These are phyloP conservation scores for Palloptera scutellata DNA, from an alignment of 2,888 invertebrate species.

Conservation along the genomic window DNA sequence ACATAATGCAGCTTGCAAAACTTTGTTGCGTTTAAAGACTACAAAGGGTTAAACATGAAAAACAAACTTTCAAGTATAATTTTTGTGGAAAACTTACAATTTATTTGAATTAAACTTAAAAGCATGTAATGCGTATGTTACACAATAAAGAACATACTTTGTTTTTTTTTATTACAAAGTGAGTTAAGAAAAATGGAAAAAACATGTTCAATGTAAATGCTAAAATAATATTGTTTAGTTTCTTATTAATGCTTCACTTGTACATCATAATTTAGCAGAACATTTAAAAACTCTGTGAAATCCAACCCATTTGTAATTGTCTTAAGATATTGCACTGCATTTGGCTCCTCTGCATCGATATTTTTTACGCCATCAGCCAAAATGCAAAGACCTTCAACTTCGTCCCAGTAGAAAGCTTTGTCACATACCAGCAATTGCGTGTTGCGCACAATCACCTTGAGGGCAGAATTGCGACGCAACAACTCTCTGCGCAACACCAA, in stretches of 20 bases:
- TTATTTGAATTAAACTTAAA: not conserved
- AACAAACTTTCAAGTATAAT: not conserved
- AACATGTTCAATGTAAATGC: no score
- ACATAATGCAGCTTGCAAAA: conserved; percentile 79
- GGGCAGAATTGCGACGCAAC: conserved; percentile 36
- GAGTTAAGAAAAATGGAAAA: no score
- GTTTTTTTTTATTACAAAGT: not conserved
- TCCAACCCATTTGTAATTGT: conserved; percentile 34
- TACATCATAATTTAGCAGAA: conserved; percentile 42
- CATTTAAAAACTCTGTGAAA: conserved; percentile 40
- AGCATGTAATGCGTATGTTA: not conserved
- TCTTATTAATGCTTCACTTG: conserved; percentile 15
- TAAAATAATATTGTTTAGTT: not conserved
- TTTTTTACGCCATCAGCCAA: not conserved
- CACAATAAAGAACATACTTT: no score
- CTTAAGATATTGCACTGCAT: conserved; percentile 36
- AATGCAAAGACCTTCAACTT: conserved; percentile 38
- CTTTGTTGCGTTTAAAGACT: conserved; percentile 66
- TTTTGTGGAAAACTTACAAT: not conserved
- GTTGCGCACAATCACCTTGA: conserved; percentile 39
- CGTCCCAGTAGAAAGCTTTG: conserved; percentile 42
- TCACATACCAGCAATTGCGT: conserved; percentile 37
- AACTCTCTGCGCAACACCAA: conserved; percentile 42
- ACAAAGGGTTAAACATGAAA: conserved; percentile 40
- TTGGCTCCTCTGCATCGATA: conserved; percentile 27